A percentile compares a stretch with the other conserved stretches of the same genome.
These are phyloP conservation scores for Cerceris rybyensis DNA, from an alignment of 2,888 invertebrate genomes.

Conservation along the genomic window DNA sequence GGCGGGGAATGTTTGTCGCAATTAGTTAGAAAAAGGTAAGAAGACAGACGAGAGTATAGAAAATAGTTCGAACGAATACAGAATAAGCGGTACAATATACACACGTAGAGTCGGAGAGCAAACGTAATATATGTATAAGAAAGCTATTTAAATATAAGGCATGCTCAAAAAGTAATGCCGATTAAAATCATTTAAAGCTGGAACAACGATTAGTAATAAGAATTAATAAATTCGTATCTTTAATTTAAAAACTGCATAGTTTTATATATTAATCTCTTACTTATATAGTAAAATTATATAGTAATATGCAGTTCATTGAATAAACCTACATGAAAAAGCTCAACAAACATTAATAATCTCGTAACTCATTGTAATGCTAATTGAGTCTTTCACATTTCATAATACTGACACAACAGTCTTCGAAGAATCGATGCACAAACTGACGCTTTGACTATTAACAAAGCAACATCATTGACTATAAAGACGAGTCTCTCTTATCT, in stretches of 20 bases:
- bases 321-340: too few species aligned
- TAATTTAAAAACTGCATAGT: too few species aligned
- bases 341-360: too few species aligned
- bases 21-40: constrained; percentile 48
- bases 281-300: too few species aligned
- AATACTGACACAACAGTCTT: too few species aligned
- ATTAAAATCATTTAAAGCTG: constrained; percentile 11
- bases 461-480: neutral
- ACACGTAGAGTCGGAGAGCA: constrained; percentile 47
- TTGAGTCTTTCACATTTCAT: too few species aligned
- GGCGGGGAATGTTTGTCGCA: constrained; percentile 7
- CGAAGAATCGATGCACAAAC: too few species aligned
- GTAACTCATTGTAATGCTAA: too few species aligned
- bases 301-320: too few species aligned
- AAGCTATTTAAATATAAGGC: constrained; percentile 37
- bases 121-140: constrained; percentile 50
- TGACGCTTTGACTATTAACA: too few species aligned
- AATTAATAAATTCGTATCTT: too few species aligned
- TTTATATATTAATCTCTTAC: too few species aligned
- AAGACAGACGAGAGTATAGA: constrained; percentile 47
- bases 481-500: neutral
- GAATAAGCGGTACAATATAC: constrained; percentile 63
- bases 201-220: neutral
- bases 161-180: constrained; percentile 41
- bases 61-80: constrained; percentile 59